These are phyloP conservation scores for Sarcophaga bullata DNA, from an alignment of 1,140 invertebrate species.

Conservation along the genomic window DNA sequence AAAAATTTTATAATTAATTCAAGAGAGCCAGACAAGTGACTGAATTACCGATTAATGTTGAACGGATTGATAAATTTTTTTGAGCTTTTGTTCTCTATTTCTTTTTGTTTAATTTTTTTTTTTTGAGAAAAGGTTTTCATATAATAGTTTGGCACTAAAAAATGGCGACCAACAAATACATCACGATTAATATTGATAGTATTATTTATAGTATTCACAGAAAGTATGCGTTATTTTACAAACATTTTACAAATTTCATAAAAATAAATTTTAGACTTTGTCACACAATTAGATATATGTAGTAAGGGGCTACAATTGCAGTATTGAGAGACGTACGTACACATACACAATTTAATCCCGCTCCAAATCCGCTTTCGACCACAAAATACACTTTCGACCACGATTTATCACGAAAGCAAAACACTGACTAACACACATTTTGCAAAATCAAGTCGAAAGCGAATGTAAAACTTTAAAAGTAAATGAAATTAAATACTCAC, in stretches of 20 bases:
- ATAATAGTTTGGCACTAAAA: too few species aligned
- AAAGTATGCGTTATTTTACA: too few species aligned
- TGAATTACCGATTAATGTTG: neutral
- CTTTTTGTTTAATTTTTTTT: neutral
- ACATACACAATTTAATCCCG: conserved; percentile 18
- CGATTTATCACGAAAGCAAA: conserved; percentile 35
- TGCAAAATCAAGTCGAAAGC: conserved; percentile 12
- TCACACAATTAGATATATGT: neutral
- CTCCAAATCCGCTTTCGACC: conserved; percentile 17
- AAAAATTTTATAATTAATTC: conserved; percentile 10
- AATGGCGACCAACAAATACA: too few species aligned
- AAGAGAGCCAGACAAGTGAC: neutral
- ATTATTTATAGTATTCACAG: too few species aligned
- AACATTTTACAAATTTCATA: too few species aligned
- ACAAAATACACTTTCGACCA: conserved; percentile 24
- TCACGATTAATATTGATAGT: too few species aligned
- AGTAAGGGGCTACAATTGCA: neutral
- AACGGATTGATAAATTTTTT: neutral
- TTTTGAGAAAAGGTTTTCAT: too few species aligned
- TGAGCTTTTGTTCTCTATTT: neutral
- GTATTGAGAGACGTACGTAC: neutral
- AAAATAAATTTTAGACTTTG: too few species aligned
- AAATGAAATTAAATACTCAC: neutral
- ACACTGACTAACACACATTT: conserved; percentile 31
- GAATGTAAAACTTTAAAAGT: neutral